A percentile compares a stretch with the other conserved stretches of the same genome.
These are phyloP conservation scores for Trachelipus rathkii DNA, from an alignment of 1,140 invertebrate species.

Conservation along the genomic window DNA sequence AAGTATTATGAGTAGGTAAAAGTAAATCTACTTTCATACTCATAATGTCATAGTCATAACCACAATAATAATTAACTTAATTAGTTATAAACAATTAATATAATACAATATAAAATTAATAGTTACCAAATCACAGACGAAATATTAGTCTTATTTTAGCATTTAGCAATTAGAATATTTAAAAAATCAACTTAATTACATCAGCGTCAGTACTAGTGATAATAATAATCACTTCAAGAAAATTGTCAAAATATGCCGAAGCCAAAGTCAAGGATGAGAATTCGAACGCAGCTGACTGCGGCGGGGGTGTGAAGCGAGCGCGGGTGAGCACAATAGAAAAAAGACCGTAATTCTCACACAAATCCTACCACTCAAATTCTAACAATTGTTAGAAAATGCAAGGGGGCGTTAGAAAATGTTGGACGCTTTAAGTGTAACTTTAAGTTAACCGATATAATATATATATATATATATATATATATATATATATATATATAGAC, in stretches of 20 bases:
- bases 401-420: not conserved
- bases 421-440: not conserved
- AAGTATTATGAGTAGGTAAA: not conserved
- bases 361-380: constrained; percentile 3
- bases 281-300: not conserved
- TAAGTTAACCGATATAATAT: too few species aligned
- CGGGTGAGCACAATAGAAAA: not conserved
- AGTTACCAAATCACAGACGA: not conserved
- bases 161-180: not conserved
- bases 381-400: not conserved
- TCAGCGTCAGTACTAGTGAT: too few species aligned
- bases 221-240: too few species aligned
- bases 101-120: not conserved
- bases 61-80: not conserved
- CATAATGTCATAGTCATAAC: not conserved
- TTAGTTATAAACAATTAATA: not conserved
- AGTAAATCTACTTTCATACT: not conserved
- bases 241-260: too few species aligned
- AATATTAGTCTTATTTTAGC: not conserved
- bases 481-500: too few species aligned
- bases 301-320: not conserved
- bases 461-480: too few species aligned
- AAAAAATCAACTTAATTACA: too few species aligned
- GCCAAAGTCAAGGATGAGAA: not conserved
- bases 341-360: constrained; percentile 3